Base-by-base conservation (phyloP, 2,888 invertebrate genomes). In the Aphidoletes aphidimyza region DNA sequence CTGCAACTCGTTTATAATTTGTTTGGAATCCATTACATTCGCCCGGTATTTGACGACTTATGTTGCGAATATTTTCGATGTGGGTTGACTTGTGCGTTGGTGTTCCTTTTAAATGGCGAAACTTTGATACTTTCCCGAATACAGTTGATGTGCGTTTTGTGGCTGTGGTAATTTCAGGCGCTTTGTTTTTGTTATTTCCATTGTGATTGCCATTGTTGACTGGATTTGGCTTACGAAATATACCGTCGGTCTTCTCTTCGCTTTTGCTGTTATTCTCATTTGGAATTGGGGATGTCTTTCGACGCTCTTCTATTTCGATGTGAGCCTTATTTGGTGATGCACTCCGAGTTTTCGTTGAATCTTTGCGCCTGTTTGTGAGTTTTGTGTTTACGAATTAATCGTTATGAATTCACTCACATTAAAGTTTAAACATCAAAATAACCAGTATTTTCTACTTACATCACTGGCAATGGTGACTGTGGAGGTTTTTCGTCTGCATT, bases 1-100 rank as follows among this genome's bases (percentile, higher is more conserved):
- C 95, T 0, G 97, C 98, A 85, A 97, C 96, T 37, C 97, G 93
- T 86, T 94, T 93, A 14, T 94, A 92, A 91, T 98, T 98, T 0
- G 95, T 97, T 89, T 96, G 95, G 88, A 98, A 97, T 45, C 97
- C 96, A 89, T 98, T 97, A 89, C 97, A 97, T 90, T 98, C 98
- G 0, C 97, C 97, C 0, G 98, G 96, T 87, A 98, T 94, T 89
- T 97, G 97, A 83, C 96, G 92, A 89, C 96, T 96, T 69, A 98
- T 92, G 88, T 97, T 97, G 85, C 96, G 93, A 86, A 98, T 92
- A 88, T 98, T 98, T 88, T 98, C 97, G 86, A 98, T 95, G 88
- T 97, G 97, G 0, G 94, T 94, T 34, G 96, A 96, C 90, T 97
- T 97, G 90, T 97, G 97, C 0, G 95, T 94, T 0, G 96, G 94